Percentiles rank a stretch among this genome's conserved stretches.
Evolutionary conservation across 2,797 vertebrate species (phyloP).

Genomic region (Pelodytes ibericus): DNA sequence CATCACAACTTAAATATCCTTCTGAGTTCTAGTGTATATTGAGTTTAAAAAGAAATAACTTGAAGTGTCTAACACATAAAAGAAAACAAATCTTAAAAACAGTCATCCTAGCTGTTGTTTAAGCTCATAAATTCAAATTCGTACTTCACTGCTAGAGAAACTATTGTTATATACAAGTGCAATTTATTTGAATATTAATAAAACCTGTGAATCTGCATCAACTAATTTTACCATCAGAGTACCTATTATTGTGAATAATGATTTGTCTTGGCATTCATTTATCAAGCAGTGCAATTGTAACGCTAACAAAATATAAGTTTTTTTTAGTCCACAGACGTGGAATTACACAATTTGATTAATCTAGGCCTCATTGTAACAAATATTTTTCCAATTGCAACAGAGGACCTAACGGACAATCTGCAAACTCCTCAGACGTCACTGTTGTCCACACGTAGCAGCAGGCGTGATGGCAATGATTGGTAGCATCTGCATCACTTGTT

Average conservation of each 20-base stretch:
- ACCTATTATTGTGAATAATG: not conserved
- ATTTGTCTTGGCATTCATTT: not conserved
- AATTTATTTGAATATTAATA: not conserved
- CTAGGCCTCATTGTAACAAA: too few species aligned
- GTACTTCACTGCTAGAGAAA: not conserved
- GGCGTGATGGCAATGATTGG: not conserved
- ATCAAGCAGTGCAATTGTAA: too few species aligned
- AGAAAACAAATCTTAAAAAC: not conserved
- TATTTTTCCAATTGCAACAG: too few species aligned
- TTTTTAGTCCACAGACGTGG: too few species aligned
- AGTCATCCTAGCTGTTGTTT: not conserved
- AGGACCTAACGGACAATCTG: not conserved
- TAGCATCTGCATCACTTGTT: conserved; percentile 6
- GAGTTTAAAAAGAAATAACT: not conserved
- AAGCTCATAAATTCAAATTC: not conserved
- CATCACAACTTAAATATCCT: not conserved
- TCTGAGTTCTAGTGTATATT: not conserved
- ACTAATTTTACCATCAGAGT: not conserved
- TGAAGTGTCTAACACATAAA: not conserved
- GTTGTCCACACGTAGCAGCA: not conserved
- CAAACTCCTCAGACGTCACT: too few species aligned
- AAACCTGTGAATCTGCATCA: not conserved
- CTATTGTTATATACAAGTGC: not conserved
- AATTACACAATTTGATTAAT: too few species aligned
- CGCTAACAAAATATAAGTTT: too few species aligned